These are phyloP conservation scores for Saiga tatarica DNA, from an alignment of 2,113 vertebrate species.

Conservation along the genomic window DNA sequence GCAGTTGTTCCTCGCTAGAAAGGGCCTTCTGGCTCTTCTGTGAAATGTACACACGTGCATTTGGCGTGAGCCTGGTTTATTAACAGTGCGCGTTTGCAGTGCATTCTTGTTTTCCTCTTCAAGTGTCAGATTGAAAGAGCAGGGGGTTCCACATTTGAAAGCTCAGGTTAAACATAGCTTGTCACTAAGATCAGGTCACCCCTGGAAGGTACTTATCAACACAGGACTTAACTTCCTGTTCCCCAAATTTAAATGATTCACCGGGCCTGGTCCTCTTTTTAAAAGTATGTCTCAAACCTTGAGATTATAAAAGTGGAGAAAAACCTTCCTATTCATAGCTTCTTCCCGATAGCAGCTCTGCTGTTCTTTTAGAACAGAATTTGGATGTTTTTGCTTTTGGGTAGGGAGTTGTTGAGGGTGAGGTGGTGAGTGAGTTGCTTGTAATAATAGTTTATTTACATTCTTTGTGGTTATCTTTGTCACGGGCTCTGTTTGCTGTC, in stretches of 20 bases:
- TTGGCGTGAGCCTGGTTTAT: background rate
- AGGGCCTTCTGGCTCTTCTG: background rate
- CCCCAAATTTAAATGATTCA: background rate
- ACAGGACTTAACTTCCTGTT: background rate
- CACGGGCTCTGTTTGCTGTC: background rate
- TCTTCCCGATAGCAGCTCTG: background rate
- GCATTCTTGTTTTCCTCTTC: background rate
- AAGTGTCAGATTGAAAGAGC: background rate
- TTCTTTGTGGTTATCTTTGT: slow-evolving; percentile 54
- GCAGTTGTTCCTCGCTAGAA: background rate
- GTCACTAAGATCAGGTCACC: background rate
- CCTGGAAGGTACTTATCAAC: background rate
- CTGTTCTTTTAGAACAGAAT: background rate
- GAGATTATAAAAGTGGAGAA: background rate
- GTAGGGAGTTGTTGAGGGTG: background rate
- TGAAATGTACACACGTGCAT: slow-evolving; percentile 8
- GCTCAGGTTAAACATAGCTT: background rate
- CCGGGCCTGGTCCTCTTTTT: background rate
- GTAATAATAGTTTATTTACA: slow-evolving; percentile 43
- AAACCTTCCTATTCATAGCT: background rate
- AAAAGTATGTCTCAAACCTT: background rate
- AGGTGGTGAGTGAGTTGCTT: slow-evolving; percentile 13
- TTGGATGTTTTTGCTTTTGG: slow-evolving; percentile 16
- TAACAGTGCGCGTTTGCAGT: background rate
- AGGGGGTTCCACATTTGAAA: background rate